A percentile compares a stretch with the other conserved stretches of the same genome.
phyloP scores from a whole-genome alignment of 2,113 vertebrate species.

The Porphyrio hochstetteri region DNA sequence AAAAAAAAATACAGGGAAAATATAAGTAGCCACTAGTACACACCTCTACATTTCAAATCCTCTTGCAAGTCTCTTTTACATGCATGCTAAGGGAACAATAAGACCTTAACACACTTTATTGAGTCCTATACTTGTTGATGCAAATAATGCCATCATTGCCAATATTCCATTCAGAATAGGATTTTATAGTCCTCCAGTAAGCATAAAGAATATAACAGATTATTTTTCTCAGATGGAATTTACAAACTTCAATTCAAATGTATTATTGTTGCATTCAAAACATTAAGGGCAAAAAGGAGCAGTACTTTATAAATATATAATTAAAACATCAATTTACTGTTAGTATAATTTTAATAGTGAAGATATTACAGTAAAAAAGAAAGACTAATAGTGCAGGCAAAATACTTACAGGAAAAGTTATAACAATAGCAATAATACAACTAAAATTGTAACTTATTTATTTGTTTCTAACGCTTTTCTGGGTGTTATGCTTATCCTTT shows the following conservation, averaged over 20 bases:
- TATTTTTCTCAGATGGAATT: background rate
- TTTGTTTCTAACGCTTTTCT: background rate
- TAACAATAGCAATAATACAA: background rate
- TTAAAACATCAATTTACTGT: background rate
- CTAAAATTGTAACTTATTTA: background rate
- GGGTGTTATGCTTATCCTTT: background rate
- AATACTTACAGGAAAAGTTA: background rate
- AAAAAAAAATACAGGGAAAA: background rate
- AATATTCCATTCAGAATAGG: background rate
- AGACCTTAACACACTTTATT: background rate
- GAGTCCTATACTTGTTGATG: background rate
- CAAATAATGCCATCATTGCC: background rate
- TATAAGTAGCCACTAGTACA: background rate
- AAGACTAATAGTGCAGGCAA: background rate
- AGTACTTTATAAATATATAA: background rate
- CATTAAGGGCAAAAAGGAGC: background rate
- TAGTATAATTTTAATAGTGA: background rate
- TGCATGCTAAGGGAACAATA: background rate
- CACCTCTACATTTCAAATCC: background rate
- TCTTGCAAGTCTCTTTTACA: background rate
- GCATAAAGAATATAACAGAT: background rate
- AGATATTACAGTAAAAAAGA: background rate
- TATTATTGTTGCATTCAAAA: background rate
- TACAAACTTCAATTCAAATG: background rate
- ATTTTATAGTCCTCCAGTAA: background rate